A percentile compares a stretch with the other conserved stretches of the same genome.
Conservation (phyloP, 2,888 invertebrate genomes). For the Phytoseiulus persimilis region DNA sequence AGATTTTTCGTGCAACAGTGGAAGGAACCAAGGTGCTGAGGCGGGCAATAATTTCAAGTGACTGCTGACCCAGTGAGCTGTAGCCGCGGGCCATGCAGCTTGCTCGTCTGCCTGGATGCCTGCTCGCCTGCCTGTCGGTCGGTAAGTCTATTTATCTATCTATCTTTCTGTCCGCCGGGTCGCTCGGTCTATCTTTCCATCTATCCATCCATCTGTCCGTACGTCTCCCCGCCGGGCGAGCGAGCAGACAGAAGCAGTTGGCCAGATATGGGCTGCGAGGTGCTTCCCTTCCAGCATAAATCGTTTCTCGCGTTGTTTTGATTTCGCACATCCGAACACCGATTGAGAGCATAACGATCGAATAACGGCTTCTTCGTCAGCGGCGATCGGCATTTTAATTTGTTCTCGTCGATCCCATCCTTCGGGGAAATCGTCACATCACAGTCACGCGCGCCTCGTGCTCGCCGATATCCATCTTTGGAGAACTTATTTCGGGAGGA, state of each 20-base stretch:
- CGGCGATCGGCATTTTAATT: background rate
- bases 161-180: background rate
- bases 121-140: background rate
- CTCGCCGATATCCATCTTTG: too few relatives aligned
- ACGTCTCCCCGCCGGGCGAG: background rate
- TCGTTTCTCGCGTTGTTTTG: background rate
- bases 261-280: background rate
- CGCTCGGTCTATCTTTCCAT: background rate
- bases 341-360: background rate
- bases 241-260: background rate
- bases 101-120: background rate
- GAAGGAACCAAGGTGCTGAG: background rate
- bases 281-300: background rate
- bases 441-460: too few relatives aligned
- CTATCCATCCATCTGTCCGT: background rate
- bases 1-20: background rate
- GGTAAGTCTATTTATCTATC: background rate
- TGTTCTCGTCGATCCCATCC: background rate
- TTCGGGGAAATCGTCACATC: background rate
- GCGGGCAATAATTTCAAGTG: slow-evolving; percentile 5
- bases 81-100: background rate
- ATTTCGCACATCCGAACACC: background rate
- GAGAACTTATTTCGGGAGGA: too few relatives aligned
- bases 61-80: background rate
- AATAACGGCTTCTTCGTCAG: background rate